Conservation (phyloP, 2,113 vertebrate genomes). For the Coptodon bakossiorum region DNA sequence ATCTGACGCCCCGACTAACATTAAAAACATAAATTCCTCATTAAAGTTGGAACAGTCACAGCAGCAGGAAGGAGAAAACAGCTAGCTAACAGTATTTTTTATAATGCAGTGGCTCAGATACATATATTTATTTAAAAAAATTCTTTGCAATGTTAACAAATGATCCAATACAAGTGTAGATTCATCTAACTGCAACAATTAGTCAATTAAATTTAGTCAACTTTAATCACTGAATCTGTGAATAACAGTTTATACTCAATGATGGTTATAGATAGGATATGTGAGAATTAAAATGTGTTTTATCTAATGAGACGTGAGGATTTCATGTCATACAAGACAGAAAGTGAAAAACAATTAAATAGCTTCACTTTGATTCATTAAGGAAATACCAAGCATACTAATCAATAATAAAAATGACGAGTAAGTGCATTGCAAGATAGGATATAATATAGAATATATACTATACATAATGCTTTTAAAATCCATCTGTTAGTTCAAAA, state of each 20-base stretch:
- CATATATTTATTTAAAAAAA: background rate
- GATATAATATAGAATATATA: background rate
- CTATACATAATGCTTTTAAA: background rate
- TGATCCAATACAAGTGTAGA: background rate
- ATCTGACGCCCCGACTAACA: background rate
- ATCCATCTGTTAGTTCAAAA: background rate
- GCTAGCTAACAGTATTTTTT: background rate
- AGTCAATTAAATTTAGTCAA: background rate
- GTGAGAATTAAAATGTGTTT: background rate
- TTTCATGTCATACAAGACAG: background rate
- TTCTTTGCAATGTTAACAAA: background rate
- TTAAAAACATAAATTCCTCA: background rate
- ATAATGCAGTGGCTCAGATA: background rate
- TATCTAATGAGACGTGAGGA: background rate
- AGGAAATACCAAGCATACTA: background rate
- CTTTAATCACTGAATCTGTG: background rate
- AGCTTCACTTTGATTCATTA: background rate
- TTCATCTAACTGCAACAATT: background rate
- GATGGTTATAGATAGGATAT: background rate
- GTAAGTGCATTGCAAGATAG: background rate
- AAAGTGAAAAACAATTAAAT: background rate
- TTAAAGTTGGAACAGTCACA: background rate
- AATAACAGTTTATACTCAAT: background rate
- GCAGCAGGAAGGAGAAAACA: background rate
- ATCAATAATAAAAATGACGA: background rate